Evolutionary conservation across 1,140 invertebrate species (phyloP), one percentile per base, ranked within the genome.

Genomic region (Araneus ventricosus): DNA sequence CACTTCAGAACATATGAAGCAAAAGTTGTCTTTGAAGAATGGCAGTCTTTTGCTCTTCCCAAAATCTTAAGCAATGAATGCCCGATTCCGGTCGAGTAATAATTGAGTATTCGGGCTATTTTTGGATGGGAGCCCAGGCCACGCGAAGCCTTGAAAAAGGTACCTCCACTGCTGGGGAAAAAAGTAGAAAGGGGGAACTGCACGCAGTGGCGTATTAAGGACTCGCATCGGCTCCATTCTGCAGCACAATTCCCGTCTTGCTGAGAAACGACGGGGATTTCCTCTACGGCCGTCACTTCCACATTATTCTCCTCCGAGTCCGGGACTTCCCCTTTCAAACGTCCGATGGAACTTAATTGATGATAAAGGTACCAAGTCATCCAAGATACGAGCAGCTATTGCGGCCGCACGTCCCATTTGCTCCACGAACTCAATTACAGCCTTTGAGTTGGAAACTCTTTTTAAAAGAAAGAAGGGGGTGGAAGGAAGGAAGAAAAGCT

Each of bases 291-390:
- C 85, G 85, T 87, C 85, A 87, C 85, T 87, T 87, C 24, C 59
- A 57, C 82, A 84, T 84, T 84, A 84, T 84, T 52, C 45, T 84
- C 82, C n/a, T 84, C 30, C 45, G 30, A 22, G 39, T 84, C 34
- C 45, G 45, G 45, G 82, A 52, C 24, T 63, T 30, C 22, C 61
- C 84, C 57, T 86, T 86, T 86, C 45, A 86, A 59, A 61, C 87
- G 61, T 88, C 87, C 63, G 30, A 88, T 88, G 87, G 7, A 34
- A 75, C 88, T 80, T 90, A 90, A 90, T 90, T 90, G 88, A 90
- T 90, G 88, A 90, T 59, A 90, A 90, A 90, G 88, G 88, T 90
- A 90, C 88, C 88, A 90, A 90, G 67, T 90, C 88, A 90, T 90
- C 88, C 88, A 80, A 57, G 27, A 80, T 67, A 63, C 17, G 59